Evolutionary conservation across 2,888 invertebrate genomes (phyloP), one percentile per base, ranked within the genome.

Genomic region (Autographa gamma): DNA sequence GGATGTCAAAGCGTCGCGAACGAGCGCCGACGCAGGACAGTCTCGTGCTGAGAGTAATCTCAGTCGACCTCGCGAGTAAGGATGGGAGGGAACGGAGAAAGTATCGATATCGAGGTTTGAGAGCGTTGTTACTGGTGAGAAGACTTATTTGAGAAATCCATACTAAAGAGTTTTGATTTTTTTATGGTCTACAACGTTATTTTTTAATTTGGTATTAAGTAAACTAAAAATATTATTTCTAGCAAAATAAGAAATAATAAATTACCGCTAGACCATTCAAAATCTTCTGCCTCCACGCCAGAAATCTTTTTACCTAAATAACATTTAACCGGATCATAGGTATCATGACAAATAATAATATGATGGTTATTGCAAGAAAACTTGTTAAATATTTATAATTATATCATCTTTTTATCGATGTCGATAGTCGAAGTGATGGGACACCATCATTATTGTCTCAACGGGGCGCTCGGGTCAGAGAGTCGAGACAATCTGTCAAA

Each of bases 21-120:
- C 93, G 94, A 94, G 93, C 94, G 93, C 93, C 93, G 93, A 93
- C 93, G 92, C 93, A 89, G 95, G 95, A 94, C 93, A 93, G 94
- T 95, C 93, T 95, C 95, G 94, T 95, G 95, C 95, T 95, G 95
- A 94, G 95, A 95, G 95, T 91, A 95, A 95, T 95, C 95, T 95
- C 86, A 90, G 90, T 85, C 92, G 91, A 93, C 92, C 93, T 91
- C 90, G 88, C 80, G 77, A 31, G 67, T 91, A 93, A 92, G 83
- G 93, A 85, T 90, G 94, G 76, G 63, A 8, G 43, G 67, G 19
- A 18, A 52, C 63, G 67, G 84, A 78, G 83, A 80, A 85, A 82
- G 77, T 85, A 83, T 88, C 87, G 88, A 90, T 86, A 69, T 63
- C 77, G 83, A 76, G 38, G 19, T 18, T 11, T 58, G 65, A n/a